These are phyloP conservation scores for Drosophila miranda DNA, from an alignment of 1,140 invertebrate genomes.

Conservation along the genomic window DNA sequence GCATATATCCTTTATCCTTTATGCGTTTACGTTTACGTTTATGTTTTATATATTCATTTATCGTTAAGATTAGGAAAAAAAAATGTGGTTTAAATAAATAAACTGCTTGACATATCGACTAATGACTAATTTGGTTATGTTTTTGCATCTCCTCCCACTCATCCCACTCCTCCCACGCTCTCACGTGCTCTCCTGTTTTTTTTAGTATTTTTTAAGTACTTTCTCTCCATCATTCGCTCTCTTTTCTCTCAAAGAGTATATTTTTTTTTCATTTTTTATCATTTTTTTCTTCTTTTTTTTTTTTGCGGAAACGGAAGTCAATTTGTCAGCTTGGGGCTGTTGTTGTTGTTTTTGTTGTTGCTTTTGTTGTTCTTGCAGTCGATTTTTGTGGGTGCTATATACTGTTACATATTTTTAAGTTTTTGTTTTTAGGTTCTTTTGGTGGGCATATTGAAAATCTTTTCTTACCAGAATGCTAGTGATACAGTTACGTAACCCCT, in stretches of 20 bases:
- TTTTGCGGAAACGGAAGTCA: slow-evolving; percentile 77
- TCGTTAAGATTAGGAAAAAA: slow-evolving; percentile 55
- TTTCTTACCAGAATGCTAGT: slow-evolving; percentile 43
- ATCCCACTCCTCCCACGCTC: slow-evolving; percentile 29
- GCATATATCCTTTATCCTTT: slow-evolving; percentile 17
- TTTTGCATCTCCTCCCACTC: slow-evolving; percentile 55
- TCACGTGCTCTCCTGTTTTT: slow-evolving; percentile 11
- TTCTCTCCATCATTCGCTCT: not conserved
- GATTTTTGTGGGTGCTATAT: too few species aligned
- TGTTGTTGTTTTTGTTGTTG: slow-evolving; percentile 14
- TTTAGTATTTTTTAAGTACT: slow-evolving; percentile 42
- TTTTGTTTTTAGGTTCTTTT: slow-evolving; percentile 9
- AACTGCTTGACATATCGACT: slow-evolving; percentile 69
- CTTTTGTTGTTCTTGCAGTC: not conserved
- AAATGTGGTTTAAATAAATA: slow-evolving; percentile 55
- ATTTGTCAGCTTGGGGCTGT: slow-evolving; percentile 71
- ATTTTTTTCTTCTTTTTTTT: slow-evolving; percentile 26
- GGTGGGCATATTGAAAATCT: slow-evolving; percentile 28
- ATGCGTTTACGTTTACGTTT: slow-evolving; percentile 13
- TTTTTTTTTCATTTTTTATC: slow-evolving; percentile 17
- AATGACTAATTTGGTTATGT: slow-evolving; percentile 81
- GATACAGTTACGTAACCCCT: slow-evolving; percentile 30
- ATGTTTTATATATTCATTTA: slow-evolving; percentile 45
- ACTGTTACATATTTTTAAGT: too few species aligned
- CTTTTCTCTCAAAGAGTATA: slow-evolving; percentile 19